Conservation (phyloP, 2,888 invertebrate species). For the Ashinkailepas kermadecensis region DNA sequence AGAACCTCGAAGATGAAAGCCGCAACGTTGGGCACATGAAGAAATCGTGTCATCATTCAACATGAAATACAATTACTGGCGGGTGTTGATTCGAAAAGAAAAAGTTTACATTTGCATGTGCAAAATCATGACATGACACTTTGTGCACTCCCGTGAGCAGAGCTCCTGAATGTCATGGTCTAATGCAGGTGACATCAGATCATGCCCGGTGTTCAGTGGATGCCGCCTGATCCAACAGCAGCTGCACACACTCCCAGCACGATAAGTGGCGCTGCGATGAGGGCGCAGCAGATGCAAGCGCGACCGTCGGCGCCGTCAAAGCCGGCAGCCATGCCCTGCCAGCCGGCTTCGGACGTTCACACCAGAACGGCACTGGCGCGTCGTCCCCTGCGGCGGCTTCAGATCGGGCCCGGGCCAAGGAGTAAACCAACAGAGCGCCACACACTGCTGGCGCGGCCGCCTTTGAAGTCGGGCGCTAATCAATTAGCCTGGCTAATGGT, state of each 20-base stretch:
- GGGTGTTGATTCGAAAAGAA: too few species aligned
- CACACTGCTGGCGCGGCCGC: background rate
- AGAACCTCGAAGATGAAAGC: too few species aligned
- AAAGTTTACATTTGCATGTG: too few species aligned
- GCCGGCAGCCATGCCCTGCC: background rate
- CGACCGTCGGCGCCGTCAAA: background rate
- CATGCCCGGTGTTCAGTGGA: too few species aligned
- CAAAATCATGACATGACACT: too few species aligned
- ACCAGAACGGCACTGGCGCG: background rate
- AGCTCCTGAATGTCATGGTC: too few species aligned
- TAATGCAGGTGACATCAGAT: too few species aligned
- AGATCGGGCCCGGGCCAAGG: background rate
- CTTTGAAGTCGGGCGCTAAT: conserved; percentile 11
- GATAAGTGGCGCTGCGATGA: background rate
- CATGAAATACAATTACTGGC: too few species aligned
- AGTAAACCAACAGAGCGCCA: background rate
- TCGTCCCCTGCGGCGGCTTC: background rate
- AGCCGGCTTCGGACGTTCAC: background rate
- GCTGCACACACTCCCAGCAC: background rate
- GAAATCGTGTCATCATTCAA: too few species aligned
- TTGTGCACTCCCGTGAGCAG: too few species aligned
- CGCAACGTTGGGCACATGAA: too few species aligned
- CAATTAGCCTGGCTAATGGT: conserved; percentile 5
- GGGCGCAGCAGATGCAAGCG: background rate
- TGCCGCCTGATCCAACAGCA: too few species aligned